Percentiles rank a stretch among this genome's conserved stretches.
phyloP scores from a whole-genome alignment of 2,797 vertebrate genomes.

The Galago senegalensis region DNA sequence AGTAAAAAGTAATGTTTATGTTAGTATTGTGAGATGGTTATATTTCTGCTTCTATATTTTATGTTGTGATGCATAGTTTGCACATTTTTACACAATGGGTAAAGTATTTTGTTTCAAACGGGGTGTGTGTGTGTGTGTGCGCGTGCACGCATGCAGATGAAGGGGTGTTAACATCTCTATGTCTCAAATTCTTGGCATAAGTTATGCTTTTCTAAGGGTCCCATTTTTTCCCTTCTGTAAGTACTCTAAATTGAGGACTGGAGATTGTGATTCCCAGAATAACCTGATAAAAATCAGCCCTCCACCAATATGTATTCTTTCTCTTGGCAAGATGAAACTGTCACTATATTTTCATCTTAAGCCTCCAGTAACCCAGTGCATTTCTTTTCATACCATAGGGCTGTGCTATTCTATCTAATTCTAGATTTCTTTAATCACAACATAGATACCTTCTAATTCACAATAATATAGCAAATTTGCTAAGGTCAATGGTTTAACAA shows the following conservation, averaged over 20 bases:
- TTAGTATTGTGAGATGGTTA: not conserved
- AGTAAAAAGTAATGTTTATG: not conserved
- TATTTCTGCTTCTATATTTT: not conserved
- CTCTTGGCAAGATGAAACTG: not conserved
- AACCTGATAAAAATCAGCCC: not conserved
- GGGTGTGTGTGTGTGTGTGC: not conserved
- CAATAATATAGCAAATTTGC: not conserved
- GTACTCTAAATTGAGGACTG: not conserved
- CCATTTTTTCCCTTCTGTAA: not conserved
- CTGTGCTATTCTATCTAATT: not conserved
- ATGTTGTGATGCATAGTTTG: not conserved
- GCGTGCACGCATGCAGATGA: not conserved
- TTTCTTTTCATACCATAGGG: not conserved
- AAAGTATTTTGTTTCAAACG: not conserved
- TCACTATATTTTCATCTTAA: not conserved
- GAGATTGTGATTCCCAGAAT: not conserved
- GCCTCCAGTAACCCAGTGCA: not conserved
- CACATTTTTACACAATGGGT: not conserved
- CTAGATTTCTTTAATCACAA: not conserved
- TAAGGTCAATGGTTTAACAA: not conserved
- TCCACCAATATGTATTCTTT: not conserved
- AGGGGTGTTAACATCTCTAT: not conserved
- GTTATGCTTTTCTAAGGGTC: not conserved
- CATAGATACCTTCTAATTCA: not conserved
- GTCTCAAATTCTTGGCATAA: not conserved